These are phyloP conservation scores for Rhinoraja longicauda DNA, from an alignment of 2,797 vertebrate species.

Conservation along the genomic window DNA sequence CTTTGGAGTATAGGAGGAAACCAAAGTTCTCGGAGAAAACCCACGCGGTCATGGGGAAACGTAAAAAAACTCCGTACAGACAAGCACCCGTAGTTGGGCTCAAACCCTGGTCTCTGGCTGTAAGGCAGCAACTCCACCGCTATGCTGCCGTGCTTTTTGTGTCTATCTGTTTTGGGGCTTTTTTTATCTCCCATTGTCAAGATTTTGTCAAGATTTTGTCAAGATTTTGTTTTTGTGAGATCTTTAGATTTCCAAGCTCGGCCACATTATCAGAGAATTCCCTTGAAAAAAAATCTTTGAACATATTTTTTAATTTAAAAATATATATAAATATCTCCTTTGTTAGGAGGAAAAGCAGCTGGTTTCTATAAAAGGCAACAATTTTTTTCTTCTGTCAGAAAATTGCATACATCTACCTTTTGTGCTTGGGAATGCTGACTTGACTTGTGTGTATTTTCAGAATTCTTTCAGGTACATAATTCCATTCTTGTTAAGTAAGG, in stretches of 20 bases:
- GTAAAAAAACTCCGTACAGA: no score
- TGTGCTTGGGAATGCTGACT: neutral
- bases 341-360: neutral
- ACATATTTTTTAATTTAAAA: neutral
- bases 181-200: no score
- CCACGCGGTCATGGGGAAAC: no score
- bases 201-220: no score
- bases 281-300: neutral
- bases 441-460: neutral
- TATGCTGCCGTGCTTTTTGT: no score
- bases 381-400: neutral
- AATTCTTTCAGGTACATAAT: neutral
- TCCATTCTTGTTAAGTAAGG: neutral
- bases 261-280: neutral
- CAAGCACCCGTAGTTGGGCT: no score
- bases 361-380: neutral
- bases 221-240: neutral
- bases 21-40: no score
- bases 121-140: no score
- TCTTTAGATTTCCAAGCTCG: neutral
- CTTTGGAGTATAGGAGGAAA: no score
- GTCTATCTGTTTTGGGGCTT: no score
- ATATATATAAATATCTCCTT: neutral
- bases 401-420: neutral
- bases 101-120: no score